A percentile compares a stretch with the other conserved stretches of the same genome.
Evolutionary conservation across 1,140 invertebrate species (phyloP).

Genomic region (Papilio aristodemus): DNA sequence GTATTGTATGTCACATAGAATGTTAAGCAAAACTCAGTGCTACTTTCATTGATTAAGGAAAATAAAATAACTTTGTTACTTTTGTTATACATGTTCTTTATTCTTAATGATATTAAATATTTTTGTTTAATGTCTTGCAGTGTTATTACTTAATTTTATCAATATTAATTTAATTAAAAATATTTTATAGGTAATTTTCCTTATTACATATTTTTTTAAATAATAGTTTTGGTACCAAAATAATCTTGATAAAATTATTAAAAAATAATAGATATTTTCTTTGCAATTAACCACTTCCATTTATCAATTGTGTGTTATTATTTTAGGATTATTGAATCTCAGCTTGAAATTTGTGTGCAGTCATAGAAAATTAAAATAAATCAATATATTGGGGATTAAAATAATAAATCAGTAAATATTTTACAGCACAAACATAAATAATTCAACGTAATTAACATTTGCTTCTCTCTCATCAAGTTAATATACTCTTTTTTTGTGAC

Average conservation of each 20-base stretch:
- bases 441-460: too few relatives aligned
- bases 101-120: not conserved
- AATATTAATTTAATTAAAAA: too few relatives aligned
- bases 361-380: not conserved
- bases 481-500: too few relatives aligned
- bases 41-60: conserved; percentile 58
- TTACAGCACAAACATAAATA: too few relatives aligned
- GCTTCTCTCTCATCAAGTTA: too few relatives aligned
- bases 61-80: conserved; percentile 35
- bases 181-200: not conserved
- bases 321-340: too few relatives aligned
- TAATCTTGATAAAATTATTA: too few relatives aligned
- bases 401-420: too few relatives aligned
- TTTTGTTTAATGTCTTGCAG: not conserved
- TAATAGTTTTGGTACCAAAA: conserved; percentile 4
- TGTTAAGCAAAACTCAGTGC: conserved; percentile 48
- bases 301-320: not conserved
- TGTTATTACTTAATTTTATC: not conserved
- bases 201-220: not conserved
- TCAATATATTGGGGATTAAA: too few relatives aligned
- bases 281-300: too few relatives aligned
- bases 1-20: conserved; percentile 59
- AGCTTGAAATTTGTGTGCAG: not conserved
- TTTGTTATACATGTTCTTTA: not conserved
- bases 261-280: too few relatives aligned